These are phyloP conservation scores for Heliconius ethilla DNA, from an alignment of 2,888 invertebrate species.

Conservation along the genomic window DNA sequence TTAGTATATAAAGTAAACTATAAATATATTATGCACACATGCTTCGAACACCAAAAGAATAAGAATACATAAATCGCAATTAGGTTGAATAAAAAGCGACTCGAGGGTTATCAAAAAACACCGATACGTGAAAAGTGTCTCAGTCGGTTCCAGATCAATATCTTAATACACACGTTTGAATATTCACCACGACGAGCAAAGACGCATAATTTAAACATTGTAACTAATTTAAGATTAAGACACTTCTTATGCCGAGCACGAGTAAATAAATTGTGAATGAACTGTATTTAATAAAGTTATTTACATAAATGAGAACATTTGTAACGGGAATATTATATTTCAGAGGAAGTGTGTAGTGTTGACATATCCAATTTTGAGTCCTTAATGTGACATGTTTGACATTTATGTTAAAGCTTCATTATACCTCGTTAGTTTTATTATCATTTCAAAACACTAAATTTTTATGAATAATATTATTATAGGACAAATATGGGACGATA, in stretches of 20 bases:
- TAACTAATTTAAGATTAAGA: constrained; percentile 39
- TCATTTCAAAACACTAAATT: neutral
- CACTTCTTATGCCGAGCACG: constrained; percentile 24
- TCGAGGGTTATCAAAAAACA: constrained; percentile 38
- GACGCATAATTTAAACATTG: constrained; percentile 41
- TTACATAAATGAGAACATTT: constrained; percentile 36
- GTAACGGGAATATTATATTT: constrained; percentile 33
- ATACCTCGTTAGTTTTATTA: neutral
- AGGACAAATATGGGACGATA: neutral
- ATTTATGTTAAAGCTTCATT: constrained; percentile 11
- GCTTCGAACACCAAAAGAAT: too few species aligned
- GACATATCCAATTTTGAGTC: constrained; percentile 36
- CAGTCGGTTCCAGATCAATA: constrained; percentile 37
- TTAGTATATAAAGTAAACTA: neutral
- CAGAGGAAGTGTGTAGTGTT: constrained; percentile 20
- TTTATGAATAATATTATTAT: neutral
- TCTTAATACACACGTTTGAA: constrained; percentile 40
- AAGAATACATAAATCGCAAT: constrained; percentile 59
- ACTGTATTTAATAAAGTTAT: constrained; percentile 30
- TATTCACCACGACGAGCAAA: constrained; percentile 34
- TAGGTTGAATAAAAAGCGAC: constrained; percentile 54
- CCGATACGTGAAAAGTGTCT: constrained; percentile 36
- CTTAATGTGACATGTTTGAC: constrained; percentile 28
- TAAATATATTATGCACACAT: too few species aligned
- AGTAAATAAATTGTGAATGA: constrained; percentile 27